Conservation (phyloP, 2,888 invertebrate species). For the Tachina fera region DNA sequence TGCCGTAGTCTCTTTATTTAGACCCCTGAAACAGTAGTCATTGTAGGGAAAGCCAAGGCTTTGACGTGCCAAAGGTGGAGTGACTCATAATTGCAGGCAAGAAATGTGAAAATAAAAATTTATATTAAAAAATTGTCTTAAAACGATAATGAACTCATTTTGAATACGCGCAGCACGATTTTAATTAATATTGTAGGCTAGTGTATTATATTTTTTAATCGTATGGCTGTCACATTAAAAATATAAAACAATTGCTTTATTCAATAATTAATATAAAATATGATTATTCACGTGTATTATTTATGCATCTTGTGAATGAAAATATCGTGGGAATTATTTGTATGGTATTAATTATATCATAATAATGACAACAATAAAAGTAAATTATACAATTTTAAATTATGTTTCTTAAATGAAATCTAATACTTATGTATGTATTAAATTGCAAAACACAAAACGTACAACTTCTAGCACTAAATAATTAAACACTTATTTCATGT, state of each 20-base stretch:
- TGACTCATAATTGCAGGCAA: too few relatives aligned
- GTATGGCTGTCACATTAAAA: slow-evolving; percentile 15
- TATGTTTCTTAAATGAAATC: slow-evolving; percentile 11
- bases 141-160: background rate
- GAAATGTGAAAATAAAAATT: too few relatives aligned
- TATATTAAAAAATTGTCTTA: too few relatives aligned
- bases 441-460: background rate
- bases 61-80: too few relatives aligned
- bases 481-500: background rate
- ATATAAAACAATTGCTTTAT: slow-evolving; percentile 9
- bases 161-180: background rate
- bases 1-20: too few relatives aligned
- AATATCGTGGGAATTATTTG: slow-evolving; percentile 44
- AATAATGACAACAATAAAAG: background rate
- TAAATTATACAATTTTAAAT: slow-evolving; percentile 21
- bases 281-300: slow-evolving; percentile 40
- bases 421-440: slow-evolving; percentile 9
- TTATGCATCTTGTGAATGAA: background rate
- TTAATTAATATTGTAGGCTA: background rate
- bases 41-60: too few relatives aligned
- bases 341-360: slow-evolving; percentile 17
- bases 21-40: too few relatives aligned
- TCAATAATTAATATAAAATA: slow-evolving; percentile 39
- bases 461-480: background rate
- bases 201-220: background rate